phyloP scores from a whole-genome alignment of 2,888 invertebrate species.

The Hipparchia sbordonii region DNA sequence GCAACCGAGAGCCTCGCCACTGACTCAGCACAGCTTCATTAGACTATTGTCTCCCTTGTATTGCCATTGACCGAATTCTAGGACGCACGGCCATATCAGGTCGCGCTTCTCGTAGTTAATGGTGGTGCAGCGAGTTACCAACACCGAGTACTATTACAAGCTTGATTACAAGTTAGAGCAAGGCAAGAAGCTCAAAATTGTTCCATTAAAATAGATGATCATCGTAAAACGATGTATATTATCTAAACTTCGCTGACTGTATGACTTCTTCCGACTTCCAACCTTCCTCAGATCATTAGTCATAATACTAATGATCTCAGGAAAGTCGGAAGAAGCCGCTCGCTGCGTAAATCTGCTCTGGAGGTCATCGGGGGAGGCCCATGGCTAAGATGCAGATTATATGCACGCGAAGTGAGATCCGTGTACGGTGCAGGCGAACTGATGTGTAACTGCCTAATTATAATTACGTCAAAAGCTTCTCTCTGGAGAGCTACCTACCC shows the following conservation, averaged over 20 bases:
- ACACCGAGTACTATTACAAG: neutral
- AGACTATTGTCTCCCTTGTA: constrained; percentile 32
- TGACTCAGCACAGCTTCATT: constrained; percentile 28
- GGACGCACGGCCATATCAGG: neutral
- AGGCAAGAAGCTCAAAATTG: neutral
- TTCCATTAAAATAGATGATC: neutral
- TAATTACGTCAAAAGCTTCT: too few species aligned
- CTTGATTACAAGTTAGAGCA: too few species aligned
- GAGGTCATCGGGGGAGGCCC: constrained; percentile 9
- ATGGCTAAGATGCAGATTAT: neutral
- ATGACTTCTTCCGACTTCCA: neutral
- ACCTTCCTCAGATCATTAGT: too few species aligned
- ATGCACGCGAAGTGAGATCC: too few species aligned
- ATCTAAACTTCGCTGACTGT: neutral
- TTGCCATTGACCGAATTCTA: constrained; percentile 30
- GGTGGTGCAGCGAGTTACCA: neutral
- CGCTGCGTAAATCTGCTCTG: constrained; percentile 1
- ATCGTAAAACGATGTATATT: neutral
- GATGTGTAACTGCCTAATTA: too few species aligned
- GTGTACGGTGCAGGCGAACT: too few species aligned
- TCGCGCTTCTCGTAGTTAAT: neutral
- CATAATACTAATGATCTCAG: neutral
- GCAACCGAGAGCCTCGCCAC: constrained; percentile 22
- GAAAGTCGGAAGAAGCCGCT: constrained; percentile 13
- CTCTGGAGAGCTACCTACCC: too few species aligned